Conservation (phyloP, 2,888 invertebrate species). For the Onthophagus sagittarius region DNA sequence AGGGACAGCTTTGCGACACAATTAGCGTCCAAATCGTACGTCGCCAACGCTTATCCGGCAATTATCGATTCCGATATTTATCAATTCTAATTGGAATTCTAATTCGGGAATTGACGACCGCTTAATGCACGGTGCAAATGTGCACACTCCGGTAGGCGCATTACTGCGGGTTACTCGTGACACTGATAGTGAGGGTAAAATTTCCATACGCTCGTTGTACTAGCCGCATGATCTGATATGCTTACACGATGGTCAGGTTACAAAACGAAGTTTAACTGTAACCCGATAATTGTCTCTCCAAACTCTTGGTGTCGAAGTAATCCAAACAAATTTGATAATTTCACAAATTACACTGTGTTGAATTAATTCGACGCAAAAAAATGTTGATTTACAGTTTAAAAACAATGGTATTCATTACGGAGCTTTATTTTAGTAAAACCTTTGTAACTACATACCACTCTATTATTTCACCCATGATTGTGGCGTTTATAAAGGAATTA, state of each 20-base stretch:
- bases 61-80: constrained; percentile 8
- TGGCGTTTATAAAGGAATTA: too few relatives aligned
- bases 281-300: neutral
- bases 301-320: too few relatives aligned
- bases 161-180: neutral
- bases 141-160: neutral
- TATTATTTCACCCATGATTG: too few relatives aligned
- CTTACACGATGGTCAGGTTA: neutral
- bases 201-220: neutral
- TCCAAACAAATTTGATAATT: too few relatives aligned
- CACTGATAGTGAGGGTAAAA: neutral
- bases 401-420: too few relatives aligned
- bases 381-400: too few relatives aligned
- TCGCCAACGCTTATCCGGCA: constrained; percentile 11
- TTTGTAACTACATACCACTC: too few relatives aligned
- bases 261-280: neutral
- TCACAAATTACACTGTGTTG: too few relatives aligned
- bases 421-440: too few relatives aligned
- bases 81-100: constrained; percentile 9
- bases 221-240: neutral
- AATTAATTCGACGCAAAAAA: too few relatives aligned
- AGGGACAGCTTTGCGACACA: neutral
- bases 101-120: constrained; percentile 9
- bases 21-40: constrained; percentile 10
- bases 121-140: constrained; percentile 4